A percentile compares a stretch with the other conserved stretches of the same genome.
These are phyloP conservation scores for Apus apus DNA, from an alignment of 2,113 vertebrate genomes.

Conservation along the genomic window DNA sequence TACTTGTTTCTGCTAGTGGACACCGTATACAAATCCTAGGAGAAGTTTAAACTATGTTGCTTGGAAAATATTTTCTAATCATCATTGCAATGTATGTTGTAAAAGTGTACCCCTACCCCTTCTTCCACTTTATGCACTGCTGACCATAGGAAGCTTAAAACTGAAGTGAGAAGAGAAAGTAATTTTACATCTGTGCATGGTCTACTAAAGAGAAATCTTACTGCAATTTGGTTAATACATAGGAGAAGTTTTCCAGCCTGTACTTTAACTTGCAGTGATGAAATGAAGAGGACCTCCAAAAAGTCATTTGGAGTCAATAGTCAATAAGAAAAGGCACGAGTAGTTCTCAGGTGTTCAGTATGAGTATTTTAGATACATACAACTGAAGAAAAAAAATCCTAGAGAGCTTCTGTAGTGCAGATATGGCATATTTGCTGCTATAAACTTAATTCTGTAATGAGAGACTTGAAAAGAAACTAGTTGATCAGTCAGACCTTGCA, in stretches of 20 bases:
- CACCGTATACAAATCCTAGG: not conserved
- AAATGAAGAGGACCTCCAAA: not conserved
- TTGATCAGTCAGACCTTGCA: not conserved
- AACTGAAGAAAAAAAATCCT: not conserved
- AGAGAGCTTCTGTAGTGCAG: not conserved
- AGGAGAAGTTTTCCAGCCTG: not conserved
- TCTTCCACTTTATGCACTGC: not conserved
- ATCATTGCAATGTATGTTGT: not conserved
- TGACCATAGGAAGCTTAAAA: not conserved
- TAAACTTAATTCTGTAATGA: not conserved
- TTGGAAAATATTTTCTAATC: not conserved
- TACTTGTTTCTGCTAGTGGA: not conserved
- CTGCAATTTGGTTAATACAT: not conserved
- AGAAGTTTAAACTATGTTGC: not conserved
- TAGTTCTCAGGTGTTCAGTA: not conserved
- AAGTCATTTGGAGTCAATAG: not conserved
- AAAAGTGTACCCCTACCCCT: not conserved
- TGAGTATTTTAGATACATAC: not conserved
- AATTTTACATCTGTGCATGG: not conserved
- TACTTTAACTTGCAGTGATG: not conserved
- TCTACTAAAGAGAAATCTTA: not conserved
- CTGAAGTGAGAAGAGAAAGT: not conserved
- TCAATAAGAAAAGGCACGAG: not conserved
- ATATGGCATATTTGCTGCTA: not conserved
- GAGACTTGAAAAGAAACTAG: not conserved